These are phyloP conservation scores for Dicrostonyx torquatus DNA, from an alignment of 2,797 vertebrate species.

Conservation along the genomic window DNA sequence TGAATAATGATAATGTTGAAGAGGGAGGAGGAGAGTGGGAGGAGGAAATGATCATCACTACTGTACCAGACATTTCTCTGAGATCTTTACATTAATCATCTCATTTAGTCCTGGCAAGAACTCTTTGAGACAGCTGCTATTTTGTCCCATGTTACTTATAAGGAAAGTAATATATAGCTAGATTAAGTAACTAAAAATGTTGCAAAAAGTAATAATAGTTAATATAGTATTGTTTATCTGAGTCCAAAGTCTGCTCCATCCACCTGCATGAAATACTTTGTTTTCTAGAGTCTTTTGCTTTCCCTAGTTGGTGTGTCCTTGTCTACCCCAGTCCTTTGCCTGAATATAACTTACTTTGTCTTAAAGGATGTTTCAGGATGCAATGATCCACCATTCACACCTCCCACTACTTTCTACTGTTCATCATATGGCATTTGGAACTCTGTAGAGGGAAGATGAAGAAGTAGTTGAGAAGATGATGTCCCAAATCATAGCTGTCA, in stretches of 20 bases:
- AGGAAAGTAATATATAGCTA: conserved; percentile 28
- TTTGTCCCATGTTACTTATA: conserved; percentile 39
- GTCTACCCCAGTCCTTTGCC: not conserved
- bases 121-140: conserved; percentile 17
- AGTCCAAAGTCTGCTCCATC: not conserved
- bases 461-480: not conserved
- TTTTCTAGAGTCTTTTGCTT: conserved; percentile 38
- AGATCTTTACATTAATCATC: conserved; percentile 51
- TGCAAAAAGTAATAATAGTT: not conserved
- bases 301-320: not conserved
- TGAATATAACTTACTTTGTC: not conserved
- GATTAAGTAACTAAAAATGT: conserved; percentile 54
- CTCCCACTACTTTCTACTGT: not conserved
- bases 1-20: conserved; percentile 41
- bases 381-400: not conserved
- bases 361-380: not conserved
- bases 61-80: conserved; percentile 16
- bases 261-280: not conserved
- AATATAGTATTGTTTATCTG: not conserved
- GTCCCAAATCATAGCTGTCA: not conserved
- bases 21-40: not conserved
- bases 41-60: not conserved
- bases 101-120: conserved; percentile 44
- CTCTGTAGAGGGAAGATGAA: conserved; percentile 10
- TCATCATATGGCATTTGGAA: conserved; percentile 17